Conservation (phyloP, 2,888 invertebrate species). For the Ferdinandea cuprea region DNA sequence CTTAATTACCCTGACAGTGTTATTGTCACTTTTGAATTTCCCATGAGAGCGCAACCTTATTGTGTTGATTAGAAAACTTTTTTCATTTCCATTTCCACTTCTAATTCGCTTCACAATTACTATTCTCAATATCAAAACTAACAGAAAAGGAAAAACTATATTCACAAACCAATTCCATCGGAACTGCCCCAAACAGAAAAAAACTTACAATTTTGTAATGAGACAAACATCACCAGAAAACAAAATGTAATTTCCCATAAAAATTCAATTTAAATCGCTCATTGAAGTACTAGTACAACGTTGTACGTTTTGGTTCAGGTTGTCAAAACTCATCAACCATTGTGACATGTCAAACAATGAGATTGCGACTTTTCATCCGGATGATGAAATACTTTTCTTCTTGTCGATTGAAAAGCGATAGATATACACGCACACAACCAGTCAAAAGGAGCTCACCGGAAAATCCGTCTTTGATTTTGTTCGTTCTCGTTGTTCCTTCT, state of each 20-base stretch:
- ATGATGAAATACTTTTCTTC: slow-evolving; percentile 29
- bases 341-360: slow-evolving; percentile 72
- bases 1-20: slow-evolving; percentile 32
- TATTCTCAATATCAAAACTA: background rate
- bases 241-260: slow-evolving; percentile 71
- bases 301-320: slow-evolving; percentile 33
- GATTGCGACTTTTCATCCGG: slow-evolving; percentile 52
- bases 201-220: background rate
- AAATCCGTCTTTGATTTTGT: slow-evolving; percentile 43
- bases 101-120: slow-evolving; percentile 5
- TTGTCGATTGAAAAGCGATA: slow-evolving; percentile 20
- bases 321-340: slow-evolving; percentile 71
- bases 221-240: background rate
- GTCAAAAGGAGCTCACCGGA: slow-evolving; percentile 50
- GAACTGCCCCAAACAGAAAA: background rate
- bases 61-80: slow-evolving; percentile 63
- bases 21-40: slow-evolving; percentile 51
- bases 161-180: background rate
- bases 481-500: slow-evolving; percentile 27
- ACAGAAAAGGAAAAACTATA: background rate
- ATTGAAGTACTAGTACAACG: background rate
- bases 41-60: slow-evolving; percentile 43
- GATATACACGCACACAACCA: background rate
- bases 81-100: slow-evolving; percentile 44
- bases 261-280: slow-evolving; percentile 63